Conservation (phyloP, 2,888 invertebrate genomes). For the Cerastis leucographa region DNA sequence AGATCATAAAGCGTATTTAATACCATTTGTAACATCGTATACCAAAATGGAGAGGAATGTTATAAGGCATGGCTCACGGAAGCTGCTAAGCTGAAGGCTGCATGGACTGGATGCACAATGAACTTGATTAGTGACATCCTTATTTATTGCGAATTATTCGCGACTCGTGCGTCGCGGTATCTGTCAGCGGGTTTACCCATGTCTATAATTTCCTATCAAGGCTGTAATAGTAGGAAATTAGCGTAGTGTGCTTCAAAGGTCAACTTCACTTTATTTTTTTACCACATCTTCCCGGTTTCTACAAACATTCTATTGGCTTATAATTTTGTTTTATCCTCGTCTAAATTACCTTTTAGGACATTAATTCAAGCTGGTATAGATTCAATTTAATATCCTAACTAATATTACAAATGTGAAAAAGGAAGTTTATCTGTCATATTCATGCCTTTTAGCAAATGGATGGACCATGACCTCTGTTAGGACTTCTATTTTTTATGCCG, state of each 20-base stretch:
- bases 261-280: not conserved
- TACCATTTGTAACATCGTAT: not conserved
- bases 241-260: not conserved
- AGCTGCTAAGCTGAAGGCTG: not conserved
- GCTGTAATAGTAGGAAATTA: not conserved
- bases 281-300: slow-evolving; percentile 5
- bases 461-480: not conserved
- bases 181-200: not conserved
- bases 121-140: not conserved
- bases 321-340: not conserved
- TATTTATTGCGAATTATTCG: not conserved
- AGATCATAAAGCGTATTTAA: not conserved
- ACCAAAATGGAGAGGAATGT: not conserved
- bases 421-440: not conserved
- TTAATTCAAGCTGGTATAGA: not conserved
- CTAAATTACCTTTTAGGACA: not conserved
- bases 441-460: not conserved
- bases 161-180: not conserved
- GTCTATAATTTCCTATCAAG: not conserved
- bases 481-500: not conserved
- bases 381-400: not conserved
- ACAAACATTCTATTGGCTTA: not conserved
- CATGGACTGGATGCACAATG: not conserved
- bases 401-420: not conserved
- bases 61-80: not conserved